Percentiles rank a stretch among this genome's conserved stretches.
Conservation (phyloP, 2,797 vertebrate species). For the Neosalanx taihuensis region DNA sequence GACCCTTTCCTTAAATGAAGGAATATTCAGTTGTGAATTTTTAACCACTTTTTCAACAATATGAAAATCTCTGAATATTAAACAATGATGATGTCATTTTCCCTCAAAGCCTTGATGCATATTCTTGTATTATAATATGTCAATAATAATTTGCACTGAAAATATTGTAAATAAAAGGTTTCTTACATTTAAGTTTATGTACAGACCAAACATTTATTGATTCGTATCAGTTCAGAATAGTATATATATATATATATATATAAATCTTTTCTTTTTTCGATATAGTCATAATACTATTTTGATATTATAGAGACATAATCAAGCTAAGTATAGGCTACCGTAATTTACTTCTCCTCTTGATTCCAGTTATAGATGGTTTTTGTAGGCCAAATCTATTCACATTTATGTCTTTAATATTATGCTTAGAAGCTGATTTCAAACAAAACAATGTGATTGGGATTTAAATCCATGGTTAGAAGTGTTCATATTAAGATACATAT, state of each 20-base stretch:
- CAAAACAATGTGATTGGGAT: no score
- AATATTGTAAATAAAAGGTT: constrained; percentile 95
- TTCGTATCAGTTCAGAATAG: background rate
- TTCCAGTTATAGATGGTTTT: no score
- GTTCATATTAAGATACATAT: no score
- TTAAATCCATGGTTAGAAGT: no score
- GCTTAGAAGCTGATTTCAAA: no score
- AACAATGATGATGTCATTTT: constrained; percentile 61
- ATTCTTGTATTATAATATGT: constrained; percentile 76
- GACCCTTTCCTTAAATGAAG: constrained; percentile 42
- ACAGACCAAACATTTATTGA: constrained; percentile 41
- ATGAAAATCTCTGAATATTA: constrained; percentile 54
- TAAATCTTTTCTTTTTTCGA: background rate
- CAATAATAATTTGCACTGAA: constrained; percentile 83
- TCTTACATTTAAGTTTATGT: constrained; percentile 70
- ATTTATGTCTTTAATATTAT: no score
- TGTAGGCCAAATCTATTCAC: no score
- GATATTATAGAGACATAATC: background rate
- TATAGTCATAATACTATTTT: background rate
- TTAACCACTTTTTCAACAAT: constrained; percentile 64
- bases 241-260: no score
- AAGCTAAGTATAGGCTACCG: no score
- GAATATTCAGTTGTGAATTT: constrained; percentile 60
- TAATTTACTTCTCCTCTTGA: no score
- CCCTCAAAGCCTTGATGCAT: constrained; percentile 44